Evolutionary conservation across 2,888 invertebrate genomes (phyloP), one percentile per base, ranked within the genome.

Genomic region (Melieria crassipennis): DNA sequence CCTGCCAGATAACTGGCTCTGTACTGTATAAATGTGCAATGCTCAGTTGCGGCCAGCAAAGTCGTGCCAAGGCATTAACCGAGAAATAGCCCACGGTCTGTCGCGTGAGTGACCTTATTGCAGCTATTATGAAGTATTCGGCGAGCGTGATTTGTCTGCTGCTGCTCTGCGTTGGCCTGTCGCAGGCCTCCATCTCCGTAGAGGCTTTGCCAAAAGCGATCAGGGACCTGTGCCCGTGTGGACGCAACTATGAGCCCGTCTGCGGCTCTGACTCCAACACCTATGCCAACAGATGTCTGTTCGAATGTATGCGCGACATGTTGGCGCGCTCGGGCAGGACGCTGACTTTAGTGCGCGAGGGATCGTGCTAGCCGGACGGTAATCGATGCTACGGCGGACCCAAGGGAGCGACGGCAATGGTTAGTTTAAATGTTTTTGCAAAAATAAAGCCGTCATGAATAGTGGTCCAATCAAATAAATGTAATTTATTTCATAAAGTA

Each of bases 271-370:
- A 81, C 65, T 43, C 55, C 3, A 67, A 72, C 7, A 80, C 80
- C 16, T 85, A 84, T 68, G n/a, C 70, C 50, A 85, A 83, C 73
- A 42, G 13, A 4, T 84, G 85, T 70, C 69, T 76, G 47, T 76
- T 84, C 62, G 5, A 65, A 0, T 84, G 85, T 62, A 74, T 74
- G 10, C 75, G 76, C 30, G 70, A 75, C 9, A 76, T 63, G 13
- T 52, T 75, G 47, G 60, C 62, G 1, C 76, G 76, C 0, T 67
- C 16, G 30, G 79, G 78, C 4, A 77, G 75, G 61, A 73, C 55
- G 11, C 58, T 83, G 50, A 60, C 30, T 0, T 7, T 76, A 9
- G 48, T 65, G 11, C 77, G 71, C 55, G 4, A 52, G 4, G 82
- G 82, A 47, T 1, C 82, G 82, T 66, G 58, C 1, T n/a, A 46